phyloP scores from a whole-genome alignment of 2,888 invertebrate species.

The Agrotis segetum region DNA sequence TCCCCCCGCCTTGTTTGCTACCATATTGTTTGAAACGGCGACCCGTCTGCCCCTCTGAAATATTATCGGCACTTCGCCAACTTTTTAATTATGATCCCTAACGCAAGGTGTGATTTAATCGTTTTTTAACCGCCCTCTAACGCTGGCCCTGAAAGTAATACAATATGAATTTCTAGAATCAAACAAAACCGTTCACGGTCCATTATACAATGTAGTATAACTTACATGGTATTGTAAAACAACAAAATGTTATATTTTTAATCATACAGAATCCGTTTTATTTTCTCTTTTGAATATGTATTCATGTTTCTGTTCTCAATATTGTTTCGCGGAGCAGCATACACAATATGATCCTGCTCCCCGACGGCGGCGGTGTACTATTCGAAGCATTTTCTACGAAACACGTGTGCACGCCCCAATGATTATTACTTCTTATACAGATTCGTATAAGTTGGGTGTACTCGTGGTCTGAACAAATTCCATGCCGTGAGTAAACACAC shows the following conservation, averaged over 20 bases:
- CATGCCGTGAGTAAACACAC: slow-evolving; percentile 50
- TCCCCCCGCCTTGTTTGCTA: slow-evolving; percentile 68
- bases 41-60: slow-evolving; percentile 69
- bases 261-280: slow-evolving; percentile 71
- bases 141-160: neutral
- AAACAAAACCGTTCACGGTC: slow-evolving; percentile 10
- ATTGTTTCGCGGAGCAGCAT: slow-evolving; percentile 80
- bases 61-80: slow-evolving; percentile 71
- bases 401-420: slow-evolving; percentile 84
- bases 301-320: slow-evolving; percentile 81
- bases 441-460: slow-evolving; percentile 63
- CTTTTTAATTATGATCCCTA: slow-evolving; percentile 71
- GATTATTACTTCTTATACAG: slow-evolving; percentile 85
- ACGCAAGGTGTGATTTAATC: slow-evolving; percentile 41
- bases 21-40: slow-evolving; percentile 72
- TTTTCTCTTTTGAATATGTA: slow-evolving; percentile 82
- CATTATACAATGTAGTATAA: slow-evolving; percentile 44
- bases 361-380: slow-evolving; percentile 70
- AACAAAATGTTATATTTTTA: slow-evolving; percentile 65
- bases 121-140: slow-evolving; percentile 20
- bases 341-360: slow-evolving; percentile 65
- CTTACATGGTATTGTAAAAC: slow-evolving; percentile 42
- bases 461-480: slow-evolving; percentile 53
- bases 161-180: slow-evolving; percentile 8
- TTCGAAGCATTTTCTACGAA: slow-evolving; percentile 80